Evolutionary conservation across 2,888 invertebrate species (phyloP), one percentile per base, ranked within the genome.

Genomic region (Trisateles emortualis): DNA sequence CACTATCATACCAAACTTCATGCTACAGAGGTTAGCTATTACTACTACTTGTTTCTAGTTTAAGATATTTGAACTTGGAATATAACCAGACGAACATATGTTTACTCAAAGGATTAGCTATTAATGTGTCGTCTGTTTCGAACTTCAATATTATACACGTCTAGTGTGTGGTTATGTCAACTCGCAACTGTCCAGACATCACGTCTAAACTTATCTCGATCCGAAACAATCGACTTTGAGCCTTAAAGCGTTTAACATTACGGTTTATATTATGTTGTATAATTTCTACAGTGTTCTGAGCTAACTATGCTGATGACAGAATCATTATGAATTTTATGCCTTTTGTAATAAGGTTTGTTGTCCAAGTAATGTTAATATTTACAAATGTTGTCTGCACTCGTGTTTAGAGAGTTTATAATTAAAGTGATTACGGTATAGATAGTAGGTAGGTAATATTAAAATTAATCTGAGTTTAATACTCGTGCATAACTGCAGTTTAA

Each of bases 371-470:
- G 13, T 32, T 11, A 32, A 8, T 30, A 33, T 1, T 32, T 5
- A 32, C 11, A 32, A 59, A 45, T 38, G 49, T 43, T 39, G 48
- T 40, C 29, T 43, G 51, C 30, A 55, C 49, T 54, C 30, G 32
- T 46, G 48, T 49, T 59, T 43, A 38, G 40, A 55, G 55, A 62
- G 46, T 62, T 60, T 55, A 46, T 47, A 47, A 59, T 52, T 59
- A 38, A 52, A 47, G 41, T 38, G 30, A 56, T 59, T 59, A 52
- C 38, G 39, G 46, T 47, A 50, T 39, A 52, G 46, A 52, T 56
- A 40, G 30, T 10, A 42, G 44, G 39, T 52, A 33, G 16, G 36
- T 57, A 26, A 26, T 26, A 46, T 16, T 57, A 48, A 19, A 52
- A 50, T 52, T 59, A 62, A 59, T 56, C 46, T 47, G 30, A 22